Base-by-base conservation (phyloP, 2,888 invertebrate species). In the Spialia ferax region DNA sequence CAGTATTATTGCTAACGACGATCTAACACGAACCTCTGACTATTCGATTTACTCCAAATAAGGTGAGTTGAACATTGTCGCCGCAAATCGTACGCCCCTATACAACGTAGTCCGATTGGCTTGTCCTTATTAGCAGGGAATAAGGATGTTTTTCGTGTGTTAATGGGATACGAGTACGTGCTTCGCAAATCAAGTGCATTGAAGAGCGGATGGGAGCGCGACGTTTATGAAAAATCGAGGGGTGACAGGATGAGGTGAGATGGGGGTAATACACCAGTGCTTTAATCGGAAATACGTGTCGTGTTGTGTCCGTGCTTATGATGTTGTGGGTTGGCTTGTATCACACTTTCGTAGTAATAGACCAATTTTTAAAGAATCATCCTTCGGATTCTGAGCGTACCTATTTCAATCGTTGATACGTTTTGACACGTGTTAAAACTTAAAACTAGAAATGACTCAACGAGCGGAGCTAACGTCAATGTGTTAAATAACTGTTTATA, bases 221-320 rank as follows among this genome's bases (percentile, higher is more conserved):
- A 76, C 85, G 86, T 85, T 86, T 89, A 90, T 91, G 91, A 93
- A 93, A 92, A 93, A 91, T 91, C 89, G 90, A 88, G 90, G 91
- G 89, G 89, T 82, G 87, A 86, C 87, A 88, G 87, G 89, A 90
- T 90, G 84, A 88, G 84, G 63, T 70, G 70, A 72, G 74, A 75
- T 74, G 86, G 88, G 87, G 86, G 80, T 78, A 82, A 78, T 79
- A 76, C 82, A 87, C 88, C 86, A 87, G 86, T 62, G 60, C 83
- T 89, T 87, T 90, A 89, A 91, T 91, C 90, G 87, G 86, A 88
- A 92, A 88, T 82, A 83, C 84, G 85, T 73, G 74, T 73, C 60
- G 29, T 61, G 22, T 22, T 23, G 73, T 73, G 71, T 66, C 50
- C 62, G 56, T 61, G 32, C 38, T 62, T 38, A 38, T 62, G 38